Percentiles rank a stretch among this genome's conserved stretches.
Evolutionary conservation across 2,888 invertebrate species (phyloP).

Genomic region (Dicyrtoma fusca): DNA sequence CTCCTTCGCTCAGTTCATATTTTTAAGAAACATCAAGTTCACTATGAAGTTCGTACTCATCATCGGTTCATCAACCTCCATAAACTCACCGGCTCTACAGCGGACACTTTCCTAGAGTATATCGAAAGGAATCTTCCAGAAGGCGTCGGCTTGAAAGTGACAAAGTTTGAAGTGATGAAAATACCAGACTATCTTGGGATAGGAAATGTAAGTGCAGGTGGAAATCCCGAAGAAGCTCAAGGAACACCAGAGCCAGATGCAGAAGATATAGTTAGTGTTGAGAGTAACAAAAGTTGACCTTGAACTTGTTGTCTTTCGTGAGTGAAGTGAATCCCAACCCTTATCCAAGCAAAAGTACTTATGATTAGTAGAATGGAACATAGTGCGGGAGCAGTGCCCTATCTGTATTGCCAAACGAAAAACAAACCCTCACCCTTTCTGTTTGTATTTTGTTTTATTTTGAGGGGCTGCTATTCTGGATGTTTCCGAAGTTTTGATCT

Average conservation of each 20-base stretch:
- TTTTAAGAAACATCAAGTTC: conserved; percentile 90
- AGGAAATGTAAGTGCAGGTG: not conserved
- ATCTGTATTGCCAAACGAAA: too few relatives aligned
- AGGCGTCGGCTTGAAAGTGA: conserved; percentile 91
- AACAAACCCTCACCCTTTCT: too few relatives aligned
- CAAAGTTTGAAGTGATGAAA: conserved; percentile 65
- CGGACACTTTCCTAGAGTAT: conserved; percentile 94
- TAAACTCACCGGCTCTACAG: conserved; percentile 90
- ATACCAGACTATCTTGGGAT: conserved; percentile 23
- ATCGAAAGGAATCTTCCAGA: conserved; percentile 95
- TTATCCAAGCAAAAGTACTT: not conserved
- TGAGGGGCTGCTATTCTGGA: too few relatives aligned
- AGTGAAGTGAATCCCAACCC: not conserved
- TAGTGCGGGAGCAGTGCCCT: too few relatives aligned
- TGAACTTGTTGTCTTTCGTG: conserved; percentile 24
- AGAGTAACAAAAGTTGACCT: conserved; percentile 10
- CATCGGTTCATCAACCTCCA: conserved; percentile 81
- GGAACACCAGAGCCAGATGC: not conserved
- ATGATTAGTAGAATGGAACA: too few relatives aligned
- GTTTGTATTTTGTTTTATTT: too few relatives aligned
- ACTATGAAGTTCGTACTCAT: conserved; percentile 94
- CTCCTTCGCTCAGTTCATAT: conserved; percentile 86
- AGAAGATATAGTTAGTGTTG: conserved; percentile 1
- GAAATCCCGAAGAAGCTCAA: not conserved
- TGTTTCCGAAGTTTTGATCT: too few relatives aligned